Conservation (phyloP, 2,888 invertebrate species). For the Scaptomyza caliginosa region DNA sequence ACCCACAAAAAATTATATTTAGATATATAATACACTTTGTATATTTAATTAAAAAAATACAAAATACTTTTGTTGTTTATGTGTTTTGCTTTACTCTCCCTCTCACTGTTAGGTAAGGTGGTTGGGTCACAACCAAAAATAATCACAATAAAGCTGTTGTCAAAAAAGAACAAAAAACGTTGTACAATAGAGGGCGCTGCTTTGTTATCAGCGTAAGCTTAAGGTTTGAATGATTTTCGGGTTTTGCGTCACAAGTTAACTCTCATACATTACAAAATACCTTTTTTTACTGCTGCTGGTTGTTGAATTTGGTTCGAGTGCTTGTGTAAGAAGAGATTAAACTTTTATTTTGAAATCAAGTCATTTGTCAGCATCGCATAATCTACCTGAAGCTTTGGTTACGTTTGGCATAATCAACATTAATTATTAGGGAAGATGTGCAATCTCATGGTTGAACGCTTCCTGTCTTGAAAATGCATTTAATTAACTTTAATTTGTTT, state of each 20-base stretch:
- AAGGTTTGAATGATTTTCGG: conserved; percentile 48
- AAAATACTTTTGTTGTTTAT: background rate
- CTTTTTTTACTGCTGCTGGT: background rate
- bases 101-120: conserved; percentile 13
- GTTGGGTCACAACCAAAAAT: conserved; percentile 4
- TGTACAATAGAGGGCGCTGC: conserved; percentile 40
- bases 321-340: background rate
- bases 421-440: conserved; percentile 21
- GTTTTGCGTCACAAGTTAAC: conserved; percentile 23
- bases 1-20: background rate
- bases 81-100: background rate
- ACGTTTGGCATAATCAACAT: conserved; percentile 25
- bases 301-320: background rate
- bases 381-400: too few species aligned
- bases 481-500: conserved; percentile 75
- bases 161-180: background rate
- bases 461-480: conserved; percentile 48
- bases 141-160: conserved; percentile 36
- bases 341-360: conserved; percentile 39
- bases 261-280: conserved; percentile 13
- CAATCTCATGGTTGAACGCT: conserved; percentile 49
- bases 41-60: conserved; percentile 43
- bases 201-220: conserved; percentile 68
- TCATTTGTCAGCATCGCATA: conserved; percentile 37
- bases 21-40: conserved; percentile 12